Conservation (phyloP, 2,797 vertebrate genomes). For the Mormyrus hasselquistii region DNA sequence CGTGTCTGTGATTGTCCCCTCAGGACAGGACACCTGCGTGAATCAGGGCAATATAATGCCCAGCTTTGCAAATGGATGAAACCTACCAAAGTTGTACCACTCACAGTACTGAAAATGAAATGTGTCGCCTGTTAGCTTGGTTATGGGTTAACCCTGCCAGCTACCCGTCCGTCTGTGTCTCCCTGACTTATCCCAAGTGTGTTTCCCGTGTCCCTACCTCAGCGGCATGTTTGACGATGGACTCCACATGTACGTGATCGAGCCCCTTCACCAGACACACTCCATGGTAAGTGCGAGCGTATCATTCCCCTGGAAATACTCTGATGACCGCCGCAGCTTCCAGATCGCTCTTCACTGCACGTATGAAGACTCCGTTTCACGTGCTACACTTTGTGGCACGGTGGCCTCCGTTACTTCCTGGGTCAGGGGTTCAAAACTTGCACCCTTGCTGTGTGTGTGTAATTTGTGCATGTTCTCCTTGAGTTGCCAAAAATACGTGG, state of each 20-base stretch:
- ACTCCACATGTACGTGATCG: constrained; percentile 67
- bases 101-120: background rate
- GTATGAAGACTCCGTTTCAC: background rate
- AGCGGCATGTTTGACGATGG: constrained; percentile 80
- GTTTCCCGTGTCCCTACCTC: background rate
- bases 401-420: background rate
- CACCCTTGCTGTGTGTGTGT: background rate
- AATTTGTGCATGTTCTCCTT: background rate
- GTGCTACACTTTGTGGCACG: background rate
- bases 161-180: background rate
- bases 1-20: background rate
- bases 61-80: background rate
- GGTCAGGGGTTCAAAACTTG: background rate
- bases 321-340: background rate
- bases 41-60: background rate
- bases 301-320: background rate
- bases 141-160: background rate
- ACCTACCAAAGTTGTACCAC: background rate
- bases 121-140: background rate
- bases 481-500: background rate
- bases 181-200: background rate
- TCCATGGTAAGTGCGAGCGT: constrained; percentile 54
- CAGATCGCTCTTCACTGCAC: background rate
- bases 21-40: background rate
- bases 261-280: constrained; percentile 64